Evolutionary conservation across 2,888 invertebrate species (phyloP).

Genomic region (Hyppa rectilinea): DNA sequence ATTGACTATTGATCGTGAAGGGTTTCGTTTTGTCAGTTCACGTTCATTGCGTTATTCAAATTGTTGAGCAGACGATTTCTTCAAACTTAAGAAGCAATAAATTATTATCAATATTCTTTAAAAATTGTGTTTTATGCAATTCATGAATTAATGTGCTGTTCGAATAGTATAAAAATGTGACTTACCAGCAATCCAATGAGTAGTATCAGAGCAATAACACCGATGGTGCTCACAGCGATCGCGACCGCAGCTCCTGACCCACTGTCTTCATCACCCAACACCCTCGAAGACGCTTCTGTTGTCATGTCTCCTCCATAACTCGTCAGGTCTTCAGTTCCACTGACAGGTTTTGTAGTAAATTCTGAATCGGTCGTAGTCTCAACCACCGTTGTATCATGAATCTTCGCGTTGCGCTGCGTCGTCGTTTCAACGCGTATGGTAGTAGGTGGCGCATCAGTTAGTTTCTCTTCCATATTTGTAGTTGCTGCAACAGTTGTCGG

Average conservation of each 20-base stretch:
- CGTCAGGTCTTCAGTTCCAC: constrained; percentile 77
- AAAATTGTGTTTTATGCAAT: no score
- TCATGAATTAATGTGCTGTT: no score
- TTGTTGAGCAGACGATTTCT: no score
- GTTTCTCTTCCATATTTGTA: constrained; percentile 31
- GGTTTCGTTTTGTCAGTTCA: no score
- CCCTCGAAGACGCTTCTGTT: constrained; percentile 80
- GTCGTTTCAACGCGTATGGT: constrained; percentile 59
- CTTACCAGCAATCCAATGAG: constrained; percentile 95
- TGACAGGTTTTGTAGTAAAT: constrained; percentile 74
- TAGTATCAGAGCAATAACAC: constrained; percentile 94
- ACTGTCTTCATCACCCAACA: constrained; percentile 78
- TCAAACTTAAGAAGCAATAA: no score
- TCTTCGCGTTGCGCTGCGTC: constrained; percentile 69
- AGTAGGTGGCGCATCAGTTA: constrained; percentile 32
- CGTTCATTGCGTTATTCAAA: no score
- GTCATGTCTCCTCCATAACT: constrained; percentile 79
- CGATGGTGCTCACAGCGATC: constrained; percentile 95
- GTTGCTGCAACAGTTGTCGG: constrained; percentile 40
- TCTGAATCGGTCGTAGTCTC: constrained; percentile 72
- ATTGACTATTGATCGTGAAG: no score
- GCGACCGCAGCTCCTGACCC: constrained; percentile 94
- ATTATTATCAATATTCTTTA: no score
- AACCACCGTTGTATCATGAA: constrained; percentile 71
- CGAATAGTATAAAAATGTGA: constrained; percentile 41